Evolutionary conservation across 2,888 invertebrate genomes (phyloP).

Genomic region (Empis livida): DNA sequence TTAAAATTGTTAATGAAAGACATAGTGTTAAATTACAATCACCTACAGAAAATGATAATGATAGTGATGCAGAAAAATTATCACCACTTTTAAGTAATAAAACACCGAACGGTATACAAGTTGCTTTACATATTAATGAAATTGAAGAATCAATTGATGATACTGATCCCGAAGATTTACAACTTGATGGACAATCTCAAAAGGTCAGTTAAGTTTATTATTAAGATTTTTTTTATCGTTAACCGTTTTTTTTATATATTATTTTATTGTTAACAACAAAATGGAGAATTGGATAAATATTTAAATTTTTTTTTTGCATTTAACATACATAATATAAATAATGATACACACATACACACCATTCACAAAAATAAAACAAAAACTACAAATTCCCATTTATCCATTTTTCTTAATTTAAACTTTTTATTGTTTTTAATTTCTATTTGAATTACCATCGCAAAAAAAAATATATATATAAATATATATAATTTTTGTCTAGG

Average conservation of each 20-base stretch:
- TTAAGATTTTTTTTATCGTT: neutral
- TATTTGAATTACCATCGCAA: neutral
- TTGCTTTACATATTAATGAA: slow-evolving; percentile 34
- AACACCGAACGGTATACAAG: slow-evolving; percentile 10
- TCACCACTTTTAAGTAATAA: slow-evolving; percentile 49
- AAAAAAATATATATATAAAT: too few species aligned
- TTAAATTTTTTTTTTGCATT: too few species aligned
- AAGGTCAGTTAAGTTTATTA: neutral
- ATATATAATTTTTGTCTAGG: too few species aligned
- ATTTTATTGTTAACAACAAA: too few species aligned
- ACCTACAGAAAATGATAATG: slow-evolving; percentile 37
- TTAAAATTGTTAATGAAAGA: slow-evolving; percentile 50
- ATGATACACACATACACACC: too few species aligned
- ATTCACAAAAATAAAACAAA: too few species aligned
- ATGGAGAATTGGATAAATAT: too few species aligned
- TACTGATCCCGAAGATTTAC: slow-evolving; percentile 40
- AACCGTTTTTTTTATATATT: too few species aligned
- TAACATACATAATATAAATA: too few species aligned
- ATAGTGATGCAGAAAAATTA: slow-evolving; percentile 71
- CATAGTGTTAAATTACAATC: slow-evolving; percentile 20
- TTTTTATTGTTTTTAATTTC: neutral
- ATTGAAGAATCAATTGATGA: slow-evolving; percentile 49
- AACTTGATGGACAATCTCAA: neutral
- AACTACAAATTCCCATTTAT: neutral
- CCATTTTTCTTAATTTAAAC: neutral